Conservation (phyloP, 2,113 vertebrate species). For the Megalops atlanticus region DNA sequence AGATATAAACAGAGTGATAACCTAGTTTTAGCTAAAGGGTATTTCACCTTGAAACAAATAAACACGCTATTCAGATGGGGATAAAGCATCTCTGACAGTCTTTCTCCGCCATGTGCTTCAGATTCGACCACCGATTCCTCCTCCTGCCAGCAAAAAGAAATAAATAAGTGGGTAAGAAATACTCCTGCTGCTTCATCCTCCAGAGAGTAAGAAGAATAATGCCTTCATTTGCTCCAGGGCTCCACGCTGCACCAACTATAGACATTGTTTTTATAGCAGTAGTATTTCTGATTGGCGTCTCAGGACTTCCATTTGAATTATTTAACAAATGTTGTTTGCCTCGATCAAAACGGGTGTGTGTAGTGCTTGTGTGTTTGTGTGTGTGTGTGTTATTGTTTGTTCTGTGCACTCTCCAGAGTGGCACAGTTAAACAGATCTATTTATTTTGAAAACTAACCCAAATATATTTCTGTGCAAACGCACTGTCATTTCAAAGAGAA, state of each 20-base stretch:
- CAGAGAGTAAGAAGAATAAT: slow-evolving; percentile 74
- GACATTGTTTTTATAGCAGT: slow-evolving; percentile 73
- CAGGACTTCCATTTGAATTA: slow-evolving; percentile 75
- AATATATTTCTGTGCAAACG: neutral
- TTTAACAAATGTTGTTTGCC: slow-evolving; percentile 66
- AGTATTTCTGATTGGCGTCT: slow-evolving; percentile 78
- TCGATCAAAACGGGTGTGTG: slow-evolving; percentile 30
- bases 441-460: neutral
- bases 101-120: slow-evolving; percentile 52
- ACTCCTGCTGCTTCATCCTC: slow-evolving; percentile 57
- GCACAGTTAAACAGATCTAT: neutral
- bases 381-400: neutral
- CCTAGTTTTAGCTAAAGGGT: slow-evolving; percentile 56
- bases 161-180: slow-evolving; percentile 55
- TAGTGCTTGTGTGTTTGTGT: too few relatives aligned
- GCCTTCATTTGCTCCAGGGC: slow-evolving; percentile 70
- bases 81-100: slow-evolving; percentile 65
- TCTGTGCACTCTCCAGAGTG: neutral
- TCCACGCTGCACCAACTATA: slow-evolving; percentile 62
- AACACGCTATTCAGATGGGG: slow-evolving; percentile 63
- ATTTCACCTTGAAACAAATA: slow-evolving; percentile 65
- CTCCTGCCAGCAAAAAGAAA: slow-evolving; percentile 39
- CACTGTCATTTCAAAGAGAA: neutral
- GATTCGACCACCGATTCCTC: slow-evolving; percentile 59
- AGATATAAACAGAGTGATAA: slow-evolving; percentile 40